These are phyloP conservation scores for Chrysolina haemoptera DNA, from an alignment of 2,888 invertebrate species.

Conservation along the genomic window DNA sequence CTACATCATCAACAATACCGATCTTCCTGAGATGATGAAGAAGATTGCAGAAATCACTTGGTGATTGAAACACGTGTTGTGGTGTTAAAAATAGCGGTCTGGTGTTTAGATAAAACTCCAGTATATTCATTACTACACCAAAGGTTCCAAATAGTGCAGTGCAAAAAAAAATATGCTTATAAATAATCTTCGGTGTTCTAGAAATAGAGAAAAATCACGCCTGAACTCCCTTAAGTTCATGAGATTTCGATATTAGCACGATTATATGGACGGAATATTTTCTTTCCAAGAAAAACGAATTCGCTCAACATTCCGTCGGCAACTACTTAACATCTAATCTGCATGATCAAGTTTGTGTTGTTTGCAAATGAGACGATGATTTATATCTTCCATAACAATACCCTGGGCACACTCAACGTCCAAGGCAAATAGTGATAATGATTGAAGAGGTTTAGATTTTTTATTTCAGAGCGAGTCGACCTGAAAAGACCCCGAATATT, in stretches of 20 bases:
- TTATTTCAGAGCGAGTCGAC: too few relatives aligned
- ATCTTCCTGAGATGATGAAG: too few relatives aligned
- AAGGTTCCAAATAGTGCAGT: too few relatives aligned
- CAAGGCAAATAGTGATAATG: background rate
- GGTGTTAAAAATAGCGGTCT: too few relatives aligned
- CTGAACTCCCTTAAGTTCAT: too few relatives aligned
- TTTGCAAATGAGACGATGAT: slow-evolving; percentile 1
- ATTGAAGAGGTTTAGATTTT: background rate
- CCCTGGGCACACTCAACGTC: background rate
- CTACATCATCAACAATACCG: too few relatives aligned
- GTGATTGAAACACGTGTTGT: too few relatives aligned
- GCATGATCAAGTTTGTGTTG: background rate
- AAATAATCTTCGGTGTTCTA: background rate
- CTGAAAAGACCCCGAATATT: too few relatives aligned
- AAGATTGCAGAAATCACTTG: too few relatives aligned
- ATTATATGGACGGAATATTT: background rate
- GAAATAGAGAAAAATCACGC: background rate
- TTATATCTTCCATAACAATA: background rate
- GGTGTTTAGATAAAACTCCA: too few relatives aligned
- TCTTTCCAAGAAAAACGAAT: background rate
- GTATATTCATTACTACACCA: too few relatives aligned
- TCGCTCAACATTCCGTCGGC: background rate
- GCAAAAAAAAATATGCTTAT: background rate
- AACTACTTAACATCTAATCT: slow-evolving; percentile 9
- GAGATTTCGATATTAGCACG: too few relatives aligned